Evolutionary conservation across 2,888 invertebrate species (phyloP).

Genomic region (Eudemis profundana): DNA sequence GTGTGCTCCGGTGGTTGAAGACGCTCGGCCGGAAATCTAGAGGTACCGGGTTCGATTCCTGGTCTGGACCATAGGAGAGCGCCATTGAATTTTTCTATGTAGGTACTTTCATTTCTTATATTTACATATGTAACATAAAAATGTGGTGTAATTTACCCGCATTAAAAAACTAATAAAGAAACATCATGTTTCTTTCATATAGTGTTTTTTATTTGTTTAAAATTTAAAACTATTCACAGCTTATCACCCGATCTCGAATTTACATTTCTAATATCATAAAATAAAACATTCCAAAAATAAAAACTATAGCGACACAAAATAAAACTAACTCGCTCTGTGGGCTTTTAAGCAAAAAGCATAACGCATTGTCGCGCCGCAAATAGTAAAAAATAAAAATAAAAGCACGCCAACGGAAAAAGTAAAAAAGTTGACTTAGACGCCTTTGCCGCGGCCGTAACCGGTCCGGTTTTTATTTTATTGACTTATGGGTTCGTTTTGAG

Average conservation of each 20-base stretch:
- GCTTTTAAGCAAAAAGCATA: constrained; percentile 46
- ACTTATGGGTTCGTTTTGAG: constrained; percentile 42
- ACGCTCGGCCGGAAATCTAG: too few species aligned
- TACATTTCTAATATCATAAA: constrained; percentile 22
- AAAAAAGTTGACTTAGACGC: constrained; percentile 46
- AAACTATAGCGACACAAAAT: constrained; percentile 37
- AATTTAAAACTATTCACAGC: too few species aligned
- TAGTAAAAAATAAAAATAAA: constrained; percentile 45
- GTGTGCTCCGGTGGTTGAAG: too few species aligned
- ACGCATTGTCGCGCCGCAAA: constrained; percentile 43
- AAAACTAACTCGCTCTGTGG: constrained; percentile 41
- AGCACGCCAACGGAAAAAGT: constrained; percentile 40
- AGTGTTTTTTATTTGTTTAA: too few species aligned
- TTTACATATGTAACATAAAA: too few species aligned
- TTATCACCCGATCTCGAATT: background rate
- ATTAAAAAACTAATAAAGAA: too few species aligned
- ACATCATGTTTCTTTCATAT: too few species aligned
- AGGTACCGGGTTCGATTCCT: too few species aligned
- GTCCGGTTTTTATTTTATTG: constrained; percentile 45
- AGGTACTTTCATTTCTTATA: too few species aligned
- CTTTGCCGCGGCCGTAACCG: constrained; percentile 43
- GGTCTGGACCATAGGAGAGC: too few species aligned
- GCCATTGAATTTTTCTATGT: too few species aligned
- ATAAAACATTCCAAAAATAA: constrained; percentile 36
- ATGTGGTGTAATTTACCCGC: too few species aligned